Conservation (phyloP, 2,797 vertebrate genomes). For the Lophotriccus pileatus region DNA sequence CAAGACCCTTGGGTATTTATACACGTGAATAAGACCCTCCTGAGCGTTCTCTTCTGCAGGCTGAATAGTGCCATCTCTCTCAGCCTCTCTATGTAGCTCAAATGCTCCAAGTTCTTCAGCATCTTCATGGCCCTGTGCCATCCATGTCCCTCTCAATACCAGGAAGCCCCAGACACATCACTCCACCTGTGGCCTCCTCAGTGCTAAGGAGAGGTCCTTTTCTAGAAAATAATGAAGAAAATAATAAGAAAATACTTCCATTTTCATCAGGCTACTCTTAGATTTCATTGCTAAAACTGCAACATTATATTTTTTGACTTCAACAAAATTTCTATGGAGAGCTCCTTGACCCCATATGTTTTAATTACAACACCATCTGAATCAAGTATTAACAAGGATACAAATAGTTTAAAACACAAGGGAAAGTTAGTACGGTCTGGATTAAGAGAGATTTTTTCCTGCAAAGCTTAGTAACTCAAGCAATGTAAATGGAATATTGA, state of each 20-base stretch:
- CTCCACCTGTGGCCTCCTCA: not conserved
- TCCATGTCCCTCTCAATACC: not conserved
- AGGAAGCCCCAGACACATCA: not conserved
- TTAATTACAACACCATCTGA: slow-evolving; percentile 6
- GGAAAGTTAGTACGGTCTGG: not conserved
- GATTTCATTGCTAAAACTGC: not conserved
- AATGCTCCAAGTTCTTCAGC: not conserved
- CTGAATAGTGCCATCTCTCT: not conserved
- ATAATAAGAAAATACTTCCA: not conserved
- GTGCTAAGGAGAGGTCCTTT: not conserved
- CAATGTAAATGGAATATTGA: slow-evolving; percentile 18
- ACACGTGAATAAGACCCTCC: not conserved
- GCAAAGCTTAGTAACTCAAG: not conserved
- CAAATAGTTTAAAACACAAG: not conserved
- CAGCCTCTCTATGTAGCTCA: not conserved
- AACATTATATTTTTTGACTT: not conserved
- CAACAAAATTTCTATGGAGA: not conserved
- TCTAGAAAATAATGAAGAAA: not conserved
- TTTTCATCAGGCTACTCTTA: not conserved
- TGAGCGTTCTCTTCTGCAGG: not conserved
- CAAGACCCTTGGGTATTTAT: not conserved
- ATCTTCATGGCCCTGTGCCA: not conserved
- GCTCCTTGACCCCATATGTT: not conserved
- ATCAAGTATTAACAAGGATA: slow-evolving; percentile 29
- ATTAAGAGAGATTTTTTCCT: not conserved